These are phyloP conservation scores for Chlorops oryzae DNA, from an alignment of 1,140 invertebrate species.

Conservation along the genomic window DNA sequence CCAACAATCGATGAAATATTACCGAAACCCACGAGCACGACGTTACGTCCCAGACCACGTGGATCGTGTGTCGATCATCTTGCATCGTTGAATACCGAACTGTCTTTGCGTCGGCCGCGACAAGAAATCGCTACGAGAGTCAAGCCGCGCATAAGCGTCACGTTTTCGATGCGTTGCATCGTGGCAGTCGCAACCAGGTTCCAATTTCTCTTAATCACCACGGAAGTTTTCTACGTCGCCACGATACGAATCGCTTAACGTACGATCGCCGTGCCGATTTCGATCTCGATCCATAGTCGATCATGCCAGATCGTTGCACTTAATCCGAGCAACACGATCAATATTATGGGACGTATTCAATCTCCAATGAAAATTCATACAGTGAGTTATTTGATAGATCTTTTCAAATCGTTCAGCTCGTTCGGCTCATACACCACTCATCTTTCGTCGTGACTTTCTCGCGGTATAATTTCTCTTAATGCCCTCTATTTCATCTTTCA, in stretches of 20 bases:
- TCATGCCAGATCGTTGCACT: neutral
- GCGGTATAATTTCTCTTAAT: too few relatives aligned
- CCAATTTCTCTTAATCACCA: neutral
- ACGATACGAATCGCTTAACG: too few relatives aligned
- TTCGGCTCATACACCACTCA: too few relatives aligned
- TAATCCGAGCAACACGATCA: constrained; percentile 56
- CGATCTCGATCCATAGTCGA: neutral
- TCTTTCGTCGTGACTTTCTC: too few relatives aligned
- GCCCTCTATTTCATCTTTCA: too few relatives aligned
- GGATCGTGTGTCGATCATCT: too few relatives aligned
- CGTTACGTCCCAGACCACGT: constrained; percentile 19
- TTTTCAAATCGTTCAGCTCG: too few relatives aligned
- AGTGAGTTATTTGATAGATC: constrained; percentile 21
- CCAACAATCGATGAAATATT: constrained; percentile 58
- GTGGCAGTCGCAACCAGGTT: constrained; percentile 20
- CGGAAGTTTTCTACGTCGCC: too few relatives aligned
- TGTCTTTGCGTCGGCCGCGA: too few relatives aligned
- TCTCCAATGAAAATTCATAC: constrained; percentile 42
- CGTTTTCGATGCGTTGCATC: too few relatives aligned
- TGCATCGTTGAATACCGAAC: constrained; percentile 19
- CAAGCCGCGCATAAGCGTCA: too few relatives aligned
- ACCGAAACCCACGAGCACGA: constrained; percentile 41
- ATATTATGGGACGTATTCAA: constrained; percentile 47
- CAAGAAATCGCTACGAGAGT: too few relatives aligned
- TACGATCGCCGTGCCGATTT: neutral